A percentile compares a stretch with the other conserved stretches of the same genome.
Conservation (phyloP, 2,888 invertebrate genomes). For the Microdon myrmicae region DNA sequence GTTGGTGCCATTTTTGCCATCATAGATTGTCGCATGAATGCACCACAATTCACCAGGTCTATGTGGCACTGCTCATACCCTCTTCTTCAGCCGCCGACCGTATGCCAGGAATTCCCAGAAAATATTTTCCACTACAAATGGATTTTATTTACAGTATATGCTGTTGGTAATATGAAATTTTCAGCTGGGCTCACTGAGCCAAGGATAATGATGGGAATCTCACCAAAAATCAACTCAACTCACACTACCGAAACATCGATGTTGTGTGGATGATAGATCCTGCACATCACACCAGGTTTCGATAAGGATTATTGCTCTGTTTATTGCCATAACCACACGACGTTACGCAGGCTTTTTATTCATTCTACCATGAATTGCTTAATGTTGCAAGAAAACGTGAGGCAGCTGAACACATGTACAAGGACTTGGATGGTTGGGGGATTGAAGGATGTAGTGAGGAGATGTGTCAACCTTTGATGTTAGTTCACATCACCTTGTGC, state of each 20-base stretch:
- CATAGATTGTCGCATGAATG: conserved; percentile 52
- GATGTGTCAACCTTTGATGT: conserved; percentile 43
- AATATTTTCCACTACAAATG: conserved; percentile 45
- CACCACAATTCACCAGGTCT: conserved; percentile 19
- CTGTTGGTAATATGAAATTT: conserved; percentile 31
- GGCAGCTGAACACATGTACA: conserved; percentile 38
- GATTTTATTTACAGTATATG: conserved; percentile 50
- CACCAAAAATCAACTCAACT: conserved; percentile 48
- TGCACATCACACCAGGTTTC: conserved; percentile 21
- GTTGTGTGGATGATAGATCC: conserved; percentile 14
- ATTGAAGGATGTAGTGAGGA: too few relatives aligned
- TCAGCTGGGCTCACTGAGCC: conserved; percentile 46
- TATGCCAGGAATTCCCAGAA: conserved; percentile 33
- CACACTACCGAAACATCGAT: conserved; percentile 29
- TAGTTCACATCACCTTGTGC: conserved; percentile 34
- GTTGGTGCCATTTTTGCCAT: conserved; percentile 34
- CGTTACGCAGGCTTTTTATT: conserved; percentile 41
- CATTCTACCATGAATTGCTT: conserved; percentile 49
- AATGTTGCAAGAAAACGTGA: conserved; percentile 49
- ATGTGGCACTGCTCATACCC: neutral
- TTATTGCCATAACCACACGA: conserved; percentile 44
- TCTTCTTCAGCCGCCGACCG: neutral
- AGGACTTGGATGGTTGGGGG: too few relatives aligned
- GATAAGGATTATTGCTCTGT: conserved; percentile 52
- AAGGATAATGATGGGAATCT: conserved; percentile 51